Base-by-base conservation (phyloP, 2,888 invertebrate genomes). In the Tineola bisselliella region DNA sequence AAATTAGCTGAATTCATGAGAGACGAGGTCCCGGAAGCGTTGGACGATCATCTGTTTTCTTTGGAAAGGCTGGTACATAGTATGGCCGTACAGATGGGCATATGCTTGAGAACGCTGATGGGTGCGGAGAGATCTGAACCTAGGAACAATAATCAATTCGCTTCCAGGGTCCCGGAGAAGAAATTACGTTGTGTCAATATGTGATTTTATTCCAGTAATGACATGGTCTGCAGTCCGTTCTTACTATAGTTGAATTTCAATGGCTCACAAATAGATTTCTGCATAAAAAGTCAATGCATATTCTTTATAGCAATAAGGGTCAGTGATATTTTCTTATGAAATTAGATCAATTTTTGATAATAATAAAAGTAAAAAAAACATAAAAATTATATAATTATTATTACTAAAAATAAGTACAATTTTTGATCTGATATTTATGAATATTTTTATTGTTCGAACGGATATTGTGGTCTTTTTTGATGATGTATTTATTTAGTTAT, bases 1-100 rank as follows among this genome's bases (percentile, higher is more conserved):
- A 90, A 90, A 69, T 79, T 97, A 71, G 95, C 95, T 0, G 89
- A 91, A 62, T 94, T 95, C 68, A 93, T 96, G 92, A 89, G 93
- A 65, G 90, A 91, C 38, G 91, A 94, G 74, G 90, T 93, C 19
- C 93, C 94, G 0, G 91, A 91, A 62, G 91, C 90, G 0, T 81
- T 90, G 54, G 96, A 96, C 72, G 89, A 90, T 25, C 96, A 97
- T 78, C 77, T 97, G 52, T 94, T 92, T 76, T 89, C 90, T 0
- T 77, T 97, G 66, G 96, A 97, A 74, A 82, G 88, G 60, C 79
- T 91, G 66, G 91, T 94, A 0, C 79, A 72, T 65, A 87, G 81
- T 65, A 83, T 86, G 58, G 88, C 88, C 0, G 72, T 77, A 0
- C 83, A 87, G 57, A 81, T 84, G 75, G 89, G 86, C 66, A 83